These are phyloP conservation scores for Pachydiplax longipennis DNA, from an alignment of 2,888 invertebrate genomes.

Conservation along the genomic window DNA sequence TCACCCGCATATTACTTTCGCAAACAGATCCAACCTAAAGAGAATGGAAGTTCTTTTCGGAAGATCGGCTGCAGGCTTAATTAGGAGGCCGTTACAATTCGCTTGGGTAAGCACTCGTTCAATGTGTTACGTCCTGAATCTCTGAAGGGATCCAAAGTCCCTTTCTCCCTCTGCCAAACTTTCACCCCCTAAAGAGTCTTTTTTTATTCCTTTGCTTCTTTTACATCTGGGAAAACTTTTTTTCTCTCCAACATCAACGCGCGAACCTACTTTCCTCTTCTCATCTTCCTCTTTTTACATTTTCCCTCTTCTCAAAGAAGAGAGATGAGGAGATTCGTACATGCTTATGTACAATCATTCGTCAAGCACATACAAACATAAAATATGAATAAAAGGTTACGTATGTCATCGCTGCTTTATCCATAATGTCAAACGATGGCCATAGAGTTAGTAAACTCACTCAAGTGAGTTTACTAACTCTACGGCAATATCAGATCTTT, in stretches of 20 bases:
- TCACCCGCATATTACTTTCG: too few species aligned
- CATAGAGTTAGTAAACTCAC: too few species aligned
- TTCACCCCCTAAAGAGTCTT: background rate
- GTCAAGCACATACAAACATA: too few species aligned
- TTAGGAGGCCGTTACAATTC: background rate
- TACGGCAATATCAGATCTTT: too few species aligned
- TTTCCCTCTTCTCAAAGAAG: background rate
- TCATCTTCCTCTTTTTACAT: background rate
- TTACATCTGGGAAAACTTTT: background rate
- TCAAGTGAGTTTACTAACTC: too few species aligned
- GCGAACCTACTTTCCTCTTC: background rate
- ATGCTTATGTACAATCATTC: too few species aligned
- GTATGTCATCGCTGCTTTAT: too few species aligned
- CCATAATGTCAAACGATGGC: too few species aligned
- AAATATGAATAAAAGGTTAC: too few species aligned
- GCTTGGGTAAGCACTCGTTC: background rate
- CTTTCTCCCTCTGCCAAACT: background rate
- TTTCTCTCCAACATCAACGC: background rate
- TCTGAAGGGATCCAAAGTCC: background rate
- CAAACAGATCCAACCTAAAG: too few species aligned
- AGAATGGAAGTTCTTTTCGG: too few species aligned
- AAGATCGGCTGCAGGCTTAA: too few species aligned
- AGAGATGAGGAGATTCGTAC: background rate
- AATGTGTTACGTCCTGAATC: background rate
- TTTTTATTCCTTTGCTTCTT: background rate